Base-by-base conservation (phyloP, 2,888 invertebrate species). In the Orthonychiurus folsomi region DNA sequence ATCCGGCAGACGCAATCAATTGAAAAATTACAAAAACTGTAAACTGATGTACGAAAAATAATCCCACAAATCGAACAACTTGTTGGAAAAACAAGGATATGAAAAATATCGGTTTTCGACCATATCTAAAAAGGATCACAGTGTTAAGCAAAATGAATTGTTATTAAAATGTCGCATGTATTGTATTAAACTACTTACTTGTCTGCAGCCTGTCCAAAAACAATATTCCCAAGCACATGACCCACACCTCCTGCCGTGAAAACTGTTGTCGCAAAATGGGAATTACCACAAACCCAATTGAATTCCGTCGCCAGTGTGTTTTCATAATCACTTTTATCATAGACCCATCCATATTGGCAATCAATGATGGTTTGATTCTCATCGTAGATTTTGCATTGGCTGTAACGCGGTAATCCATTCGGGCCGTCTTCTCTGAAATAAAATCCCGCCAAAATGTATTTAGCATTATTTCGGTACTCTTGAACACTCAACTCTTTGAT, bases 131-230 rank as follows among this genome's bases (percentile, higher is more conserved):
- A 66, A n/a, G n/a, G n/a, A n/a, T n/a, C n/a, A n/a, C n/a, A n/a
- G n/a, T n/a, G n/a, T 53, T 28, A 56, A 64, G 60, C 5, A 60
- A 20, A 26, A 21, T 24, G 48, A 48, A n/a, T 15, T 48, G 12
- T 48, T 48, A 15, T n/a, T 15, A 12, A 48, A 20, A 21, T 23
- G 9, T 52, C 24, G 20, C 3, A 5, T 52, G 52, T 52, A 52
- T 23, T 5, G 3, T 21, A 52, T 52, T 12, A 52, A 21, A 52
- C 20, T 9, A 50, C 79, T 79, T 77, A 83, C 82, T 76, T 78
- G 75, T 83, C 83, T 62, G 82, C 82, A 69, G 82, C 75, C 74
- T 81, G 80, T 66, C 82, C 82, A 73, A 83, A 80, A 67, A 81
- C 74, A 72, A 82, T 78, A 37, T 81, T 80, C 56, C 83, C 83